Conservation (phyloP, 2,888 invertebrate genomes). For the Hedya salicella region DNA sequence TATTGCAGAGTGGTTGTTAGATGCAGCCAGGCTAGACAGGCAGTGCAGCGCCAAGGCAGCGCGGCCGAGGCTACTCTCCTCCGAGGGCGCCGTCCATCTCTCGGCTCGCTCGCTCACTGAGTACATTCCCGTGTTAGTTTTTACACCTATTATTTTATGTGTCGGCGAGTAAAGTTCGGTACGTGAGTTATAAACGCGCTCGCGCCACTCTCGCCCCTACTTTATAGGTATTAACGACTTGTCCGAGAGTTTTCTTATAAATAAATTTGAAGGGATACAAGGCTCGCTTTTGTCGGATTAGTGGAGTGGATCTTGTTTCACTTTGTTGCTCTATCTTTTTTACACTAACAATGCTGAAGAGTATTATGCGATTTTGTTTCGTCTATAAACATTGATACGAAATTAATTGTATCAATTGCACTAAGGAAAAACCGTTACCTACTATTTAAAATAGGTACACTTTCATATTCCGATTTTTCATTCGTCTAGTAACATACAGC, state of each 20-base stretch:
- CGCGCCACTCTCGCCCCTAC: constrained; percentile 85
- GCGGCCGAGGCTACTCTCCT: constrained; percentile 44
- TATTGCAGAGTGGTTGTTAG: constrained; percentile 29
- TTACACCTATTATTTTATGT: constrained; percentile 86
- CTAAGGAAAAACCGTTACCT: neutral
- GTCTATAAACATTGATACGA: constrained; percentile 21
- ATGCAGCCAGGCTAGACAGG: constrained; percentile 45
- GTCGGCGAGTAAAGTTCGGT: constrained; percentile 85
- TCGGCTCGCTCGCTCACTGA: constrained; percentile 79
- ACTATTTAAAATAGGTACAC: neutral
- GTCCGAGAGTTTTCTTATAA: constrained; percentile 86
- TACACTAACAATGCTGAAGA: constrained; percentile 24
- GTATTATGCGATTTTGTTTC: constrained; percentile 62
- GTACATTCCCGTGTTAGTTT: constrained; percentile 85
- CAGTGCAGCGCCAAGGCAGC: constrained; percentile 45
- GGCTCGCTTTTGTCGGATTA: constrained; percentile 85
- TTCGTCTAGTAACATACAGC: too few species aligned
- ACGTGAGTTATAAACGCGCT: constrained; percentile 85
- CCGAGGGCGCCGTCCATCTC: constrained; percentile 75
- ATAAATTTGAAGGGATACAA: constrained; percentile 86
- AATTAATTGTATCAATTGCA: constrained; percentile 2
- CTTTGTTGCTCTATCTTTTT: constrained; percentile 79
- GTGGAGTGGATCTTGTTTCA: constrained; percentile 85
- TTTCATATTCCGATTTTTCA: neutral
- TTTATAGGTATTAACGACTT: constrained; percentile 86